Conservation (phyloP, 2,888 invertebrate species). For the Agriotes lineatus region DNA sequence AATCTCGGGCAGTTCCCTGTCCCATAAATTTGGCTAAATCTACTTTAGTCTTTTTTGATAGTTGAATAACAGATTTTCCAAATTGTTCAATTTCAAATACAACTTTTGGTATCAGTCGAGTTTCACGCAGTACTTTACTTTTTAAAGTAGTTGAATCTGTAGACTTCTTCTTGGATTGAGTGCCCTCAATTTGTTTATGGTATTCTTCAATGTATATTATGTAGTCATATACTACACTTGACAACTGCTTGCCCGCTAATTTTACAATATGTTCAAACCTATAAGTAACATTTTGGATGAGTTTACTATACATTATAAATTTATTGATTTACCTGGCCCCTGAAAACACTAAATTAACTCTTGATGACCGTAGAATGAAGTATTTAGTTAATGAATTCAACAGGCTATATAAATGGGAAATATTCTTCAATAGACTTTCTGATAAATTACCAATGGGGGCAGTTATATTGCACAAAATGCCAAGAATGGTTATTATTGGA, state of each 20-base stretch:
- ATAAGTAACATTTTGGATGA: constrained; percentile 28
- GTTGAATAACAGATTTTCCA: constrained; percentile 70
- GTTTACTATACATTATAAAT: no score
- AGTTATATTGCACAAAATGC: constrained; percentile 67
- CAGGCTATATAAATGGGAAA: constrained; percentile 70
- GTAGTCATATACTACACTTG: constrained; percentile 70
- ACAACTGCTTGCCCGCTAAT: constrained; percentile 72
- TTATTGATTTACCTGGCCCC: constrained; percentile 67
- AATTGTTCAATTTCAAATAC: constrained; percentile 76
- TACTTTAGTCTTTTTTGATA: constrained; percentile 74
- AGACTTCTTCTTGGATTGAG: constrained; percentile 57
- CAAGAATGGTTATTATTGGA: constrained; percentile 68
- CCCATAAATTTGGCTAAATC: constrained; percentile 70
- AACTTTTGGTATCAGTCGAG: constrained; percentile 74
- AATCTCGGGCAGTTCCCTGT: constrained; percentile 75
- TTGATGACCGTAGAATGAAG: constrained; percentile 68
- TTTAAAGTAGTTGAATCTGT: constrained; percentile 58
- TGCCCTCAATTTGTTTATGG: constrained; percentile 57
- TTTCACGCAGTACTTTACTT: constrained; percentile 72
- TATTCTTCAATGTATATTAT: constrained; percentile 72
- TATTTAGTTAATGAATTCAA: constrained; percentile 72
- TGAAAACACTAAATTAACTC: constrained; percentile 67
- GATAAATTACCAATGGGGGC: constrained; percentile 69
- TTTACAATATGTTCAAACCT: constrained; percentile 72
- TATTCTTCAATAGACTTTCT: constrained; percentile 70